Evolutionary conservation across 2,113 vertebrate genomes (phyloP).

Genomic region (Chamaea fasciata): DNA sequence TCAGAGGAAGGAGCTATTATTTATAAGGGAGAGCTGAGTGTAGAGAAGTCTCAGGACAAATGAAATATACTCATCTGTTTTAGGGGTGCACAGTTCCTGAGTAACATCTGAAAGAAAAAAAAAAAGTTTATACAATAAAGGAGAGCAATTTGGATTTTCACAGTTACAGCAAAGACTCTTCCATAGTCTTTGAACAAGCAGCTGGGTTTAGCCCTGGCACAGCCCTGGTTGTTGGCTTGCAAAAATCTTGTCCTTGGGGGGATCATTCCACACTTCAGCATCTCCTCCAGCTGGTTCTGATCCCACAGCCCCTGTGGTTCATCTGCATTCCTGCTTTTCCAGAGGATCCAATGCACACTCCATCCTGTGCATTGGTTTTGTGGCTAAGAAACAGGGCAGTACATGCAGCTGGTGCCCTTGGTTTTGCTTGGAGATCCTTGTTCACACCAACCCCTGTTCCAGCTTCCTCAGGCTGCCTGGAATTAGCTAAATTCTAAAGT

Average conservation of each 20-base stretch:
- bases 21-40: not conserved
- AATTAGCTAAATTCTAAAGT: not conserved
- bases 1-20: not conserved
- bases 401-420: rapidly evolving
- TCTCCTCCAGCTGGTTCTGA: not conserved
- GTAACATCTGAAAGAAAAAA: not conserved
- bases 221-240: not conserved
- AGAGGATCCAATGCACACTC: not conserved
- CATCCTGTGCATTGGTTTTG: rapidly evolving
- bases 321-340: not conserved
- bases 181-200: not conserved
- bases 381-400: not conserved
- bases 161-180: not conserved
- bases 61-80: not conserved
- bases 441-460: not conserved
- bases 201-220: not conserved
- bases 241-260: not conserved
- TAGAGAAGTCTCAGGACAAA: not conserved
- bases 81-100: not conserved
- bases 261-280: not conserved
- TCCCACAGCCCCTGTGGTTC: too few relatives aligned
- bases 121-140: not conserved
- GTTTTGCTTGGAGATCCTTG: not conserved
- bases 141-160: not conserved
- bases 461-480: not conserved